These are phyloP conservation scores for Prionailurus bengalensis DNA, from an alignment of 2,113 vertebrate species.

Conservation along the genomic window DNA sequence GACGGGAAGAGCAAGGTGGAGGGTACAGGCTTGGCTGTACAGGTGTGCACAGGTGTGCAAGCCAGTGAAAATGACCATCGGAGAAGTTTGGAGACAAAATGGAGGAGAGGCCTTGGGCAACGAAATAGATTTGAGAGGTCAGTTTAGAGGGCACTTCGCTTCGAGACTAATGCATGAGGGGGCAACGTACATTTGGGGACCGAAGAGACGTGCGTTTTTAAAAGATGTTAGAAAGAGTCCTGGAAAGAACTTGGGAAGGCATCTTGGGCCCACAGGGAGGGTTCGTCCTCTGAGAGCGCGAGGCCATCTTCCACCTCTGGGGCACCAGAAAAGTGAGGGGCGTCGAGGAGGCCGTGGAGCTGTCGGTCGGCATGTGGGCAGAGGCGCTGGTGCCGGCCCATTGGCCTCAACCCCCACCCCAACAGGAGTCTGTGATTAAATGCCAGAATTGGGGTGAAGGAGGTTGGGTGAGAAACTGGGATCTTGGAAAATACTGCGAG, in stretches of 20 bases:
- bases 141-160: not conserved
- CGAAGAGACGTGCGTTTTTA: not conserved
- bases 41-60: fast-evolving
- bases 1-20: fast-evolving
- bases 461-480: not conserved
- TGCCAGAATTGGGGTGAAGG: not conserved
- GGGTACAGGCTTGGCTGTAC: too few species aligned
- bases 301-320: too few species aligned
- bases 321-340: too few species aligned
- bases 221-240: not conserved
- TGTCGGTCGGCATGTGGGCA: fast-evolving
- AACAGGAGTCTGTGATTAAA: fast-evolving
- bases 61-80: not conserved
- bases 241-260: not conserved
- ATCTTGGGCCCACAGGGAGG: fast-evolving
- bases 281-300: fast-evolving
- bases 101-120: too few species aligned
- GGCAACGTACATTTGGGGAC: not conserved
- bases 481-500: not conserved
- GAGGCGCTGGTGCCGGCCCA: fast-evolving
- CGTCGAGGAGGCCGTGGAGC: fast-evolving
- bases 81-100: not conserved
- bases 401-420: not conserved
- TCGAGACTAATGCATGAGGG: not conserved
- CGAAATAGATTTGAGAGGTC: not conserved